Base-by-base conservation (phyloP, 2,888 invertebrate species). In the Ptychoptera albimana region DNA sequence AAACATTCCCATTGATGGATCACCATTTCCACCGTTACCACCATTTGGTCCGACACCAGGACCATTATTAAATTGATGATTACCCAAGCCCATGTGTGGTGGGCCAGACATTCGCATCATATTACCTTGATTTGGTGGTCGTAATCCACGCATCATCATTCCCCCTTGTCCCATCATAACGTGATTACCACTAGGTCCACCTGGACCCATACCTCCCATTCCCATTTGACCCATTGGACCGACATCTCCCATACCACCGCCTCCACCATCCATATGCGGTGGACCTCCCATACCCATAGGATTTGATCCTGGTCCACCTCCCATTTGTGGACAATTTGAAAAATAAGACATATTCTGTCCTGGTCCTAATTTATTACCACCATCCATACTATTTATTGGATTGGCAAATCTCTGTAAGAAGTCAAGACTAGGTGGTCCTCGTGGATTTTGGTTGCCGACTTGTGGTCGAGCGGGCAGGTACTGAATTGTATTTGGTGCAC, bases 401-500 rank as follows among this genome's bases (percentile, higher is more conserved):
- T 85, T 85, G 14, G 89, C 81, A 57, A 85, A 91, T 47, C 91
- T 74, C 55, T 87, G 88, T 45, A 92, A 68, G 66, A 92, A 92
- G 57, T 92, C 89, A 50, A 92, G 69, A 65, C 87, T 85, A 36
- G 89, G 89, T 6, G 89, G 87, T 9, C 83, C 82, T 38, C 88
- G 70, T 1, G 82, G 82, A 43, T 74, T 77, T 30, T 73, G 69
- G 48, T 74, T 73, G 56, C 77, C 77, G 56, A 80, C 79, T 60
- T 89, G 89, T n/a, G 93, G 87, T 66, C 92, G 75, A 43, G 92
- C 88, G 15, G 96, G 96, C 63, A 94, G 76, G 72, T 96, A 96
- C 71, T 96, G 94, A 60, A 96, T 96, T 34, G 96, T 96, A 66
- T 96, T 96, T 0, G 96, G 94, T 10, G 94, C 92, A 64, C 87